Evolutionary conservation across 2,888 invertebrate species (phyloP), one percentile per base, ranked within the genome.

Genomic region (Drosophila flavopinicola): DNA sequence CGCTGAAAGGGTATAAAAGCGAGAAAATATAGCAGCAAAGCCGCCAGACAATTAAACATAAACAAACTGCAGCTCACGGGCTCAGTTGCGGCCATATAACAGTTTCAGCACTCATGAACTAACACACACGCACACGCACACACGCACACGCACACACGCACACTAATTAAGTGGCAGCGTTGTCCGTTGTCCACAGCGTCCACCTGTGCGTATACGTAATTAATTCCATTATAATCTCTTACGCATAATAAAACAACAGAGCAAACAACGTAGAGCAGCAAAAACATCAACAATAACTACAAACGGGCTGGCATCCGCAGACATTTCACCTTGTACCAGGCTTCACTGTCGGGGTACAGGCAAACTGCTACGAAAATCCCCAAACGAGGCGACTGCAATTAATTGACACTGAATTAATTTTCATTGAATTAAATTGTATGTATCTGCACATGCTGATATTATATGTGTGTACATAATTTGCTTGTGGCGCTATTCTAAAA

Each of bases 171-270:
- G 75, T 75, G 79, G 64, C 47, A 37, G 37, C 53, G 38, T 24
- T 44, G 52, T 52, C 41, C 38, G 49, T 23, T 56, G 48, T 54
- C 53, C 49, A 44, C 41, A 47, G 37, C 47, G 67, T 75, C 59
- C 76, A 83, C 80, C 85, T 83, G 85, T 65, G 70, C 80, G 80
- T 83, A 83, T 82, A 76, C 84, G 80, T 85, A 82, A 82, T 82
- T 82, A 82, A 82, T 82, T 75, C 63, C 85, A 73, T 79, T 85
- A 78, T 82, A 82, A 82, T 82, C 80, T 83, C 83, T 83, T 83
- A 83, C 83, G 85, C 85, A 79, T 79, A 83, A 85, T 85, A 76
- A 85, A 70, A 72, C 67, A 74, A 70, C 61, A 68, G 54, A 52
- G 63, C 59, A 68, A 63, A 75, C 59, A 76, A 24, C 63, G 52